Evolutionary conservation across 2,888 invertebrate genomes (phyloP).

Genomic region (Acholoe squamosa): DNA sequence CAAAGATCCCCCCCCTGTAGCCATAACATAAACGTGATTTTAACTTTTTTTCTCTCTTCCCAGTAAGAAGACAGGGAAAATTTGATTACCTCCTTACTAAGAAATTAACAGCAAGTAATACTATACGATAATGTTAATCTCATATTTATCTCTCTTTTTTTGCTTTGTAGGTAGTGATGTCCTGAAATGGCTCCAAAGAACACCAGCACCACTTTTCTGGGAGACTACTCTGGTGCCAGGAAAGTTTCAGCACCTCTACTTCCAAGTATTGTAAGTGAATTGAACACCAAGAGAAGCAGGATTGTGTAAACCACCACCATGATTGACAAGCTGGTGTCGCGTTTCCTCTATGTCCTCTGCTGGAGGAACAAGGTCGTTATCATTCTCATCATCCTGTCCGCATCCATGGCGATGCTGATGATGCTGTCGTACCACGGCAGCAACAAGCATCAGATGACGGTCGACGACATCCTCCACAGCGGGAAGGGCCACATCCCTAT

Average conservation of each 20-base stretch:
- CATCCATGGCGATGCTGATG: slow-evolving; percentile 59
- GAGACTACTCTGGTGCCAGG: too few species aligned
- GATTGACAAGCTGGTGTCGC: slow-evolving; percentile 48
- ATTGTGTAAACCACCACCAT: not conserved
- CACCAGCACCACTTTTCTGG: not conserved
- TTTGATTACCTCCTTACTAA: too few species aligned
- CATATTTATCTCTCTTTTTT: not conserved
- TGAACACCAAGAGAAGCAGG: not conserved
- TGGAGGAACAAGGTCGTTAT: slow-evolving; percentile 60
- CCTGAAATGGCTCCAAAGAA: not conserved
- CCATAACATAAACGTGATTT: too few species aligned
- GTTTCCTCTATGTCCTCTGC: slow-evolving; percentile 60
- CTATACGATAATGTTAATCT: too few species aligned
- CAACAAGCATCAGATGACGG: slow-evolving; percentile 39
- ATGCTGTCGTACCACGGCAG: slow-evolving; percentile 57
- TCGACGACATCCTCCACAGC: slow-evolving; percentile 25
- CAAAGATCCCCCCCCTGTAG: too few species aligned
- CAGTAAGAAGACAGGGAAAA: too few species aligned
- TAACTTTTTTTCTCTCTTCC: too few species aligned
- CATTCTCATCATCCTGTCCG: slow-evolving; percentile 59
- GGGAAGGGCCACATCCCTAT: slow-evolving; percentile 31
- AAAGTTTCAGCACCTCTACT: too few species aligned
- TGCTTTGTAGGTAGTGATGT: not conserved
- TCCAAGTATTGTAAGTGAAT: too few species aligned
- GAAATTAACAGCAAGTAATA: too few species aligned